phyloP scores from a whole-genome alignment of 1,140 invertebrate species.

The Drosophila tsacasi region DNA sequence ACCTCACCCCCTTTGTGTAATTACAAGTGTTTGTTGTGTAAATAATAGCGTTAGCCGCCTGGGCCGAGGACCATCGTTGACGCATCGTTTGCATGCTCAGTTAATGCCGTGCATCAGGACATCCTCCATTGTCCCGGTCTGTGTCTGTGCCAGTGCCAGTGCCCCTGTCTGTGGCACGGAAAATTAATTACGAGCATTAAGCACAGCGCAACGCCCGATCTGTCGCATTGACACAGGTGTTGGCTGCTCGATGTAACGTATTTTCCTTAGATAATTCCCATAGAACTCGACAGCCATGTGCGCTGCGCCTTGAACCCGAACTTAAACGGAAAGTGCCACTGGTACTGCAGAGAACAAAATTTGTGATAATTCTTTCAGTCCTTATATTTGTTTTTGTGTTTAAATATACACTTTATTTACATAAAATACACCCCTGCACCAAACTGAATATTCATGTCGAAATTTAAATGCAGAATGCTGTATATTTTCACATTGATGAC shows the following conservation, averaged over 20 bases:
- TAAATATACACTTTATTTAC: background rate
- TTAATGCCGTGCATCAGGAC: slow-evolving; percentile 57
- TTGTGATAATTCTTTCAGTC: too few species aligned
- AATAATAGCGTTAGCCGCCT: slow-evolving; percentile 67
- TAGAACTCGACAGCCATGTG: slow-evolving; percentile 40
- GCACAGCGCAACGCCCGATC: slow-evolving; percentile 29
- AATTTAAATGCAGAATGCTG: background rate
- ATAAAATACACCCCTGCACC: background rate
- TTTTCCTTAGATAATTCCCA: slow-evolving; percentile 62
- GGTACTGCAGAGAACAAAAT: slow-evolving; percentile 13
- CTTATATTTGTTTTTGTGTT: background rate
- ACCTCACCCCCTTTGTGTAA: slow-evolving; percentile 50
- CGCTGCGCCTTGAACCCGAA: slow-evolving; percentile 44
- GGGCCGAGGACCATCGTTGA: slow-evolving; percentile 50
- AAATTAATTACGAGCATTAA: slow-evolving; percentile 67
- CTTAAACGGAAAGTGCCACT: background rate
- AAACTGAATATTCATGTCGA: background rate
- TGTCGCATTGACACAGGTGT: slow-evolving; percentile 52
- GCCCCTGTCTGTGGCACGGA: slow-evolving; percentile 53
- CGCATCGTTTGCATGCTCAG: slow-evolving; percentile 69
- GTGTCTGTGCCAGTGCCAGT: slow-evolving; percentile 2
- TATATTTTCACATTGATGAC: background rate
- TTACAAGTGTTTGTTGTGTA: slow-evolving; percentile 74
- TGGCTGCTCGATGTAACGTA: slow-evolving; percentile 49
- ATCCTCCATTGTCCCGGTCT: slow-evolving; percentile 42